phyloP scores from a whole-genome alignment of 2,888 invertebrate genomes.

The Onthophagus sagittarius region DNA sequence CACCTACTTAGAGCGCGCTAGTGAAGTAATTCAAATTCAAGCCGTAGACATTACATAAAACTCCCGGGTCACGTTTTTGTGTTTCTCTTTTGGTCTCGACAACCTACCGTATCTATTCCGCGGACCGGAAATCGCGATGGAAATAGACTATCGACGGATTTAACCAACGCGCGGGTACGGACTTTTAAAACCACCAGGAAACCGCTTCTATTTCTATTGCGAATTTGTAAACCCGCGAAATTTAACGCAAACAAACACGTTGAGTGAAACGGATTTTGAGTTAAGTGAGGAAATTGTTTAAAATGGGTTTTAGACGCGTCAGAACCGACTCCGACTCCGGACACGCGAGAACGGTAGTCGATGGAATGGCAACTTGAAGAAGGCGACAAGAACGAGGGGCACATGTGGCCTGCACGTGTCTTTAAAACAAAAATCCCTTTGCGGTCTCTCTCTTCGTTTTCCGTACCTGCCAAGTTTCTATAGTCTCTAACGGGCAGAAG shows the following conservation, averaged over 20 bases:
- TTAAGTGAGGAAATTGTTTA: too few species aligned
- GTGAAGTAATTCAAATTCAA: neutral
- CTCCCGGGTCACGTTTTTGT: neutral
- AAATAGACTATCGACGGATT: neutral
- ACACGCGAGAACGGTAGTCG: neutral
- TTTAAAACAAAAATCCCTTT: neutral
- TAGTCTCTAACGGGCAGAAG: neutral
- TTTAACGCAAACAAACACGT: neutral
- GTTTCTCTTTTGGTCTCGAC: neutral
- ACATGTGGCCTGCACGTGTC: neutral
- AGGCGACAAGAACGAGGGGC: neutral
- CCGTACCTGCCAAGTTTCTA: neutral
- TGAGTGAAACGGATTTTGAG: too few species aligned
- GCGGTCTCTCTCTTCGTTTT: neutral
- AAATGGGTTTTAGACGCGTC: too few species aligned
- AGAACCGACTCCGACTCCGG: too few species aligned
- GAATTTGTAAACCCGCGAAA: neutral
- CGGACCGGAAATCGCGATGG: neutral
- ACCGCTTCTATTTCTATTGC: neutral
- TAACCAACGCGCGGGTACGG: neutral
- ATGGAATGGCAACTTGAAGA: neutral
- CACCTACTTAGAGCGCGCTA: neutral
- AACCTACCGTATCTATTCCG: neutral
- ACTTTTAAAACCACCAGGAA: neutral
- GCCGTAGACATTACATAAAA: neutral